Evolutionary conservation across 2,888 invertebrate genomes (phyloP).

Genomic region (Petrophora chlorosata): DNA sequence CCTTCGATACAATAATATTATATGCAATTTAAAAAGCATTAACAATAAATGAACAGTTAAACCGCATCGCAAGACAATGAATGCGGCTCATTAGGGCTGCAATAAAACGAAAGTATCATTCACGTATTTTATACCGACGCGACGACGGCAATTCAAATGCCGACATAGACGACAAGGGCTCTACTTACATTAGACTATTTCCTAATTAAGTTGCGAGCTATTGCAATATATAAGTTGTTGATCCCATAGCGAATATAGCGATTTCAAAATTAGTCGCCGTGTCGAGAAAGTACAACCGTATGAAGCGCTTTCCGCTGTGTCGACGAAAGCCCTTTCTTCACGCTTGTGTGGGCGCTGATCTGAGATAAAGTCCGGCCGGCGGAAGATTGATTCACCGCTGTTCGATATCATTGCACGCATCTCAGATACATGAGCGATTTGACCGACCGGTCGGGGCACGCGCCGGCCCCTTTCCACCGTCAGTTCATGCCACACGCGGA

Average conservation of each 20-base stretch:
- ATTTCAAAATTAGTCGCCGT: constrained; percentile 10
- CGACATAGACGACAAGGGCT: constrained; percentile 53
- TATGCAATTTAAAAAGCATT: constrained; percentile 56
- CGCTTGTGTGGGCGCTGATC: constrained; percentile 63
- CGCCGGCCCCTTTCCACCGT: constrained; percentile 56
- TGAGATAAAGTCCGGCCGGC: constrained; percentile 64
- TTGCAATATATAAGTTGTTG: constrained; percentile 47
- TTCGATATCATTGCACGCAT: constrained; percentile 66
- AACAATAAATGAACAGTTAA: constrained; percentile 67
- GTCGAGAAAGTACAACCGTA: constrained; percentile 6
- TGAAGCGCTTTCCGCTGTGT: constrained; percentile 48
- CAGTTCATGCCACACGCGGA: constrained; percentile 50
- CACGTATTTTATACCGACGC: constrained; percentile 47
- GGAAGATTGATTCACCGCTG: constrained; percentile 77
- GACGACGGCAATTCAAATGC: constrained; percentile 59
- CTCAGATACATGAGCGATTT: constrained; percentile 65
- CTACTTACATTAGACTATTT: constrained; percentile 55
- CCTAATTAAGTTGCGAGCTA: constrained; percentile 65
- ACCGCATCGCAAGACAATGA: constrained; percentile 64
- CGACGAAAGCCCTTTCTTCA: constrained; percentile 56
- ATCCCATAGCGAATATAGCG: constrained; percentile 46
- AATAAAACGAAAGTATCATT: constrained; percentile 59
- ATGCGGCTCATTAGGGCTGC: constrained; percentile 66
- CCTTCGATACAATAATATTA: constrained; percentile 49
- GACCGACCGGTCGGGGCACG: constrained; percentile 53